Evolutionary conservation across 2,888 invertebrate genomes (phyloP), one percentile per base, ranked within the genome.

Genomic region (Apamea epomidion): DNA sequence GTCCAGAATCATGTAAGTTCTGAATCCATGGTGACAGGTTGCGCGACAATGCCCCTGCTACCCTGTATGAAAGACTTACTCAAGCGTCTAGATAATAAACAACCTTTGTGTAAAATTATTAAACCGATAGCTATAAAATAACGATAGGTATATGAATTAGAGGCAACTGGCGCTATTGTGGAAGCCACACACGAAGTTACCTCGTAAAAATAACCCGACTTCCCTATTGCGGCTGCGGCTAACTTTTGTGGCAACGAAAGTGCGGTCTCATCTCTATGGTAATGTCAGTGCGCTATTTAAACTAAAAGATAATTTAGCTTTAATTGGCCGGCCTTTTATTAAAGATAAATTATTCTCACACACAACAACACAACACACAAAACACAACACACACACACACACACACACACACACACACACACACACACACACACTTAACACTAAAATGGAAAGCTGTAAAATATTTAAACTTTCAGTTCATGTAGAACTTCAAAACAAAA

Each of bases 191-290:
- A 58, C 72, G 70, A 83, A 89, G 79, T 89, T 85, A 80, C 73
- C 79, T 87, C 83, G 82, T 88, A 83, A 89, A 88, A 89, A 88
- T 88, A 88, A 87, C 89, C 84, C 74, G 73, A 83, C 86, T 81
- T 72, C 81, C 75, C 82, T 80, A 87, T 78, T 84, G 78, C 76
- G 70, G 75, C 42, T 65, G 58, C 65, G 77, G 76, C 65, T 54
- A 85, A 89, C 83, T 89, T 89, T 89, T 84, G 83, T 82, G 74
- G 76, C 74, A 75, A 76, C 78, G 72, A 88, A 88, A 82, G 85
- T 88, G 85, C 74, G 81, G 83, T 81, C 74, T 83, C 87, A 81
- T 88, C 80, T 85, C 79, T 81, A 89, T 84, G 85, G 81, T 84
- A 87, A 89, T 88, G 64, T 81, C 78, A 78, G 42, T 54, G 73